Evolutionary conservation across 2,797 vertebrate genomes (phyloP), one percentile per base, ranked within the genome.

Genomic region (Acipenser ruthenus): DNA sequence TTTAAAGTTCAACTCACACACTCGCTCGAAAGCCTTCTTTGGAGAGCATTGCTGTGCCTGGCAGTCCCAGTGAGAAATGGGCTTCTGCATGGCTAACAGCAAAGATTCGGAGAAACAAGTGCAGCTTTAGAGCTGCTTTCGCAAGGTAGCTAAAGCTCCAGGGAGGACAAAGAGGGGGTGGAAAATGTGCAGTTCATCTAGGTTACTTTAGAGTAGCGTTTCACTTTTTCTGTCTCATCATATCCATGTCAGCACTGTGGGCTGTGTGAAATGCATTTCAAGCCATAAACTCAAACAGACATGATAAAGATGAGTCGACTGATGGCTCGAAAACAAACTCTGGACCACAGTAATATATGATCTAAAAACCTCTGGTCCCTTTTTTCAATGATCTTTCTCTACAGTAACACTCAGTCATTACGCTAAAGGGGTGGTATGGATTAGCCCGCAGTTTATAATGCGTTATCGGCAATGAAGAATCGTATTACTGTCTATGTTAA

Each of bases 191-290:
- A 83, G 85, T 87, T 92, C 91, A 88, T 88, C 83, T 87, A 83
- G 89, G 90, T 93, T 92, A 87, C 89, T 94, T 90, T 88, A 88
- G 90, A 93, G 88, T 83, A 85, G 86, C 87, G 88, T 88, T 90
- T 86, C 90, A 88, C 84, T 88, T 91, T 85, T 83, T 89, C 90
- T 93, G 93, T 95, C 93, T 95, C 92, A 95, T 94, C 93, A 90
- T 92, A 94, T 97, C 94, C 93, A 83, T 98, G 94, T 96, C 95
- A 93, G 87, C 87, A 88, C 88, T 93, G 89, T 87, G 83, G 88
- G 89, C 90, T 90, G 87, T 88, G 89, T 90, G 85, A 86, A 89
- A 88, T 90, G 87, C 82, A 90, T 93, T 89, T 92, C 88, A 83
- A 90, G 79, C 76, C 77, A 73, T 69, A 77, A 87, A 77, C 86